Percentiles rank a stretch among this genome's conserved stretches.
These are phyloP conservation scores for Anticlea derivata DNA, from an alignment of 2,888 invertebrate genomes.

Conservation along the genomic window DNA sequence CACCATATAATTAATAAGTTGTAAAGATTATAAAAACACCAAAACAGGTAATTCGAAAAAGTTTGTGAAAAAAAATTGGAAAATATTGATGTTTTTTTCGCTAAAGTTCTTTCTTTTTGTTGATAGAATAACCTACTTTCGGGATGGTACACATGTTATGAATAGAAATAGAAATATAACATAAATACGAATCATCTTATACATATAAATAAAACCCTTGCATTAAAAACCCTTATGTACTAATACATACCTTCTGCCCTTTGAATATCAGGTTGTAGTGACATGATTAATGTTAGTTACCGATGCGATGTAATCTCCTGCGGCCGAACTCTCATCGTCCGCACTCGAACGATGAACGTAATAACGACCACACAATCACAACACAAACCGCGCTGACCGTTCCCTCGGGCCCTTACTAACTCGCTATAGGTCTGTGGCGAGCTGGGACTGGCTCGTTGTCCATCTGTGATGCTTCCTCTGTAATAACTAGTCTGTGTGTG, in stretches of 20 bases:
- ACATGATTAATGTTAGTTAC: constrained; percentile 11
- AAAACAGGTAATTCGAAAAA: too few species aligned
- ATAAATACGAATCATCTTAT: too few species aligned
- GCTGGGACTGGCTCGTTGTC: not conserved
- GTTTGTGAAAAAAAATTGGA: too few species aligned
- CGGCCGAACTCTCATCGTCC: not conserved
- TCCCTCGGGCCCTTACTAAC: not conserved
- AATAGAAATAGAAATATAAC: too few species aligned
- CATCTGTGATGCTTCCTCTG: not conserved
- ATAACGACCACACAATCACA: constrained; percentile 2
- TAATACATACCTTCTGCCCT: not conserved
- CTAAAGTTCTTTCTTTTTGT: too few species aligned
- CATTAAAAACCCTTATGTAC: not conserved
- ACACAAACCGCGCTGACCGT: not conserved
- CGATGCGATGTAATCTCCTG: constrained; percentile 6
- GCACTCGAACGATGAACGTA: not conserved
- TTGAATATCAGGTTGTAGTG: not conserved
- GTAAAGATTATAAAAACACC: too few species aligned
- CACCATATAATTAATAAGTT: too few species aligned
- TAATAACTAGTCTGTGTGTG: not conserved
- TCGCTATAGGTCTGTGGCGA: not conserved
- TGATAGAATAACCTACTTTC: too few species aligned
- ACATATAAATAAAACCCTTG: too few species aligned
- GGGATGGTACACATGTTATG: too few species aligned
- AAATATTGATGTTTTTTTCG: too few species aligned